These are phyloP conservation scores for Anguilla japonica DNA, from an alignment of 2,113 vertebrate genomes.

Conservation along the genomic window DNA sequence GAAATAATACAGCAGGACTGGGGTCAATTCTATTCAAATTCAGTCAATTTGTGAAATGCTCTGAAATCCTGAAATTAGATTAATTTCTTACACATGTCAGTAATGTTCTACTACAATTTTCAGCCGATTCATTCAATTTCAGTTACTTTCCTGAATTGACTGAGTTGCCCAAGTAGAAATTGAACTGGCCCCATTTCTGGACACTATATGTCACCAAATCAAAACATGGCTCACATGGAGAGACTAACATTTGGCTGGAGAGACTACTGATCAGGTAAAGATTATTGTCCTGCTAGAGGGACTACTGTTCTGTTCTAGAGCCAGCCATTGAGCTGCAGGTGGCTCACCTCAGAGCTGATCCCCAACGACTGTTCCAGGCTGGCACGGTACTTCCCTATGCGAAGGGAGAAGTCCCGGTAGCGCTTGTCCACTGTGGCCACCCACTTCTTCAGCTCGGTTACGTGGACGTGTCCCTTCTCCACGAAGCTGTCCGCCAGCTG, in stretches of 20 bases:
- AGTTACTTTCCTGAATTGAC: too few species aligned
- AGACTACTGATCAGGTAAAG: neutral
- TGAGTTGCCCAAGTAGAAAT: too few species aligned
- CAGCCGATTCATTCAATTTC: too few species aligned
- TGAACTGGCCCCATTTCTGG: too few species aligned
- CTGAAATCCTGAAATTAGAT: too few species aligned
- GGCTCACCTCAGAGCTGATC: slow-evolving; percentile 84
- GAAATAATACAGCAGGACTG: too few species aligned
- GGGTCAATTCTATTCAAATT: too few species aligned
- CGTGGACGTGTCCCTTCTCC: slow-evolving; percentile 93
- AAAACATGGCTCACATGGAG: too few species aligned
- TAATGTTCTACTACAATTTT: too few species aligned
- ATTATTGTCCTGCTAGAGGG: neutral
- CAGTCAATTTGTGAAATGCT: too few species aligned
- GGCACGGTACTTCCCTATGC: slow-evolving; percentile 90
- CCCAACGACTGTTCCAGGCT: slow-evolving; percentile 88
- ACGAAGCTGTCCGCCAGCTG: slow-evolving; percentile 94
- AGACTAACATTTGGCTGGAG: neutral
- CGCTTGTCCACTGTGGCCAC: slow-evolving; percentile 91
- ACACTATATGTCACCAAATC: too few species aligned
- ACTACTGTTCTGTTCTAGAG: neutral
- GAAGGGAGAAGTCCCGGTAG: slow-evolving; percentile 91
- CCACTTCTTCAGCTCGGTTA: slow-evolving; percentile 94
- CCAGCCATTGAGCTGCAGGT: neutral
- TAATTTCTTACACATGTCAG: too few species aligned